Evolutionary conservation across 2,888 invertebrate genomes (phyloP), one percentile per base, ranked within the genome.

Genomic region (Nephrotoma flavescens): DNA sequence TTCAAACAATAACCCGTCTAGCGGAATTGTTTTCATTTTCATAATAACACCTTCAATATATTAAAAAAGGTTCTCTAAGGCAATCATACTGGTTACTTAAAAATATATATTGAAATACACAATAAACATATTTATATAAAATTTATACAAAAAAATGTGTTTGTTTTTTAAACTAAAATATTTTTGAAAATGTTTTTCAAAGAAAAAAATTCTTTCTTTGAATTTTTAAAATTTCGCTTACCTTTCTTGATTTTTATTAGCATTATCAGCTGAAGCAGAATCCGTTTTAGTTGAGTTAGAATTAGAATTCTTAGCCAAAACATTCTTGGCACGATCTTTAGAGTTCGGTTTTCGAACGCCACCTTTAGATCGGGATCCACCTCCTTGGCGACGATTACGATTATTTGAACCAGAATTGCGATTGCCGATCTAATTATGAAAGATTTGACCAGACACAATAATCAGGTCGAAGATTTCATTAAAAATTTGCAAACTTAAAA

Each of bases 271-370:
- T 91, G 91, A 90, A 91, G 91, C 89, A 90, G 91, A 90, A 91
- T 91, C 91, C 91, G 91, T 91, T 90, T 91, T 91, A 45, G 86
- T 45, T 86, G 86, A 86, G 31, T 87, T 88, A 91, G 91, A 91
- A 91, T 91, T 91, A 90, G 91, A 91, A 91, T 92, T 92, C 91
- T 92, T 92, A 90, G 91, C 91, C 91, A 92, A 91, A 91, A 91
- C 90, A 91, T 92, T 92, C 91, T 92, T 92, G 89, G 92, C 91
- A 90, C 92, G 91, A 91, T 91, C 91, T 90, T 91, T 91, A 89
- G 91, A 91, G 91, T 92, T 92, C 90, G 91, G 92, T 90, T 92
- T 92, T 89, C 92, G 92, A 91, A 92, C 91, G 89, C 91, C 92
- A 90, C 91, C 91, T 86, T 52, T 52, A 87, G 42, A 83, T 85